These are phyloP conservation scores for Himantopus leucocephalus DNA, from an alignment of 2,113 vertebrate genomes.

Conservation along the genomic window DNA sequence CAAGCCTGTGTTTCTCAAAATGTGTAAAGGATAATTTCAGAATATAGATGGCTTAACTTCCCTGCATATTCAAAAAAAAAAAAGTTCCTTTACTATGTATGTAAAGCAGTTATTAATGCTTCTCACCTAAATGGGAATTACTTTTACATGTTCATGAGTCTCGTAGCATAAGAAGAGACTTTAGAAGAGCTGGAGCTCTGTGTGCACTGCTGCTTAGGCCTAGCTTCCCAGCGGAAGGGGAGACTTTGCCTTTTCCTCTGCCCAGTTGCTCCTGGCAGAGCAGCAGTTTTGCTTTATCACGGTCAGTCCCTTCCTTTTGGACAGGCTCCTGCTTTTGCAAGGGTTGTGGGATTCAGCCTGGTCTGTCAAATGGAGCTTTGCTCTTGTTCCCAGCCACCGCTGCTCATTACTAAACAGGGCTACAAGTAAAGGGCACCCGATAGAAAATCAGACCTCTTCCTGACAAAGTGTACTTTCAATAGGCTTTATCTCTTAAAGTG, in stretches of 20 bases:
- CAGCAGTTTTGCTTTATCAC: not conserved
- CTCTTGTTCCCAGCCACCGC: not conserved
- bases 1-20: not conserved
- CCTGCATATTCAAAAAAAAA: not conserved
- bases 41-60: not conserved
- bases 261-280: not conserved
- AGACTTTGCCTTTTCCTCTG: not conserved
- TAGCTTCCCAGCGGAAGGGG: not conserved
- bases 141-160: not conserved
- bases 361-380: not conserved
- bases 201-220: not conserved
- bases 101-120: not conserved
- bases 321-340: not conserved
- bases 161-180: not conserved
- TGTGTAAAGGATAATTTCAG: not conserved
- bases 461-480: not conserved
- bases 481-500: not conserved
- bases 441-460: not conserved
- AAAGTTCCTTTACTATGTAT: rapidly evolving
- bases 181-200: not conserved
- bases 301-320: not conserved
- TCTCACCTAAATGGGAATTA: not conserved
- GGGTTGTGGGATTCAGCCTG: not conserved
- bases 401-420: not conserved
- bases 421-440: not conserved